These are phyloP conservation scores for Trichopoda pennipes DNA, from an alignment of 2,888 invertebrate species.

Conservation along the genomic window DNA sequence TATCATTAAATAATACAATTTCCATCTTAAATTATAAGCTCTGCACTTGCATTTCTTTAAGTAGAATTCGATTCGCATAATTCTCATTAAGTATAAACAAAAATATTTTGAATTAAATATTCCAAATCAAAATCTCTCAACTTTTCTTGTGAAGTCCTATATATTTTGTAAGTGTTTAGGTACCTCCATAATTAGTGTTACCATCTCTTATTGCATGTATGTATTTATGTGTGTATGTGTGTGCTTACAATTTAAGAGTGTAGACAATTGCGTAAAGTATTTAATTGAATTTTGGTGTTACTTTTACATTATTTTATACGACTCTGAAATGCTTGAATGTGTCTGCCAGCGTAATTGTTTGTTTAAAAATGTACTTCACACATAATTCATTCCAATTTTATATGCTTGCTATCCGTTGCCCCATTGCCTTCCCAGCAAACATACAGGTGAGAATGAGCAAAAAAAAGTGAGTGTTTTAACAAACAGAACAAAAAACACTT, in stretches of 20 bases:
- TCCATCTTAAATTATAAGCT: neutral
- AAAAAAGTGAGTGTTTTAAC: no score
- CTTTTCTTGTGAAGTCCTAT: neutral
- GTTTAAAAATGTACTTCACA: neutral
- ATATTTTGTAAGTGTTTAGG: neutral
- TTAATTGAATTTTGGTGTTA: conserved; percentile 64
- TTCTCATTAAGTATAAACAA: no score
- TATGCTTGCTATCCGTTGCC: conserved; percentile 16
- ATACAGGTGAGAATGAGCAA: no score
- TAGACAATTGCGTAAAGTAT: conserved; percentile 60
- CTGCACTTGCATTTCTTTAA: neutral
- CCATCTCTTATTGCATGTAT: neutral
- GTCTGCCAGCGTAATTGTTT: no score
- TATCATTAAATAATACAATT: no score
- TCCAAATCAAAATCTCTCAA: no score
- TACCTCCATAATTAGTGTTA: neutral
- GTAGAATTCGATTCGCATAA: neutral
- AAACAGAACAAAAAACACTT: no score
- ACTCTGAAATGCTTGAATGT: neutral
- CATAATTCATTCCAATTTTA: conserved; percentile 40
- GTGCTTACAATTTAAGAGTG: conserved; percentile 5
- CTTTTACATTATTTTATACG: conserved; percentile 2
- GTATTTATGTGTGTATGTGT: neutral
- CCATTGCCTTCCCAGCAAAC: neutral
- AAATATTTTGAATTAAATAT: no score